Base-by-base conservation (phyloP, 2,113 vertebrate genomes). In the Galbula dea region DNA sequence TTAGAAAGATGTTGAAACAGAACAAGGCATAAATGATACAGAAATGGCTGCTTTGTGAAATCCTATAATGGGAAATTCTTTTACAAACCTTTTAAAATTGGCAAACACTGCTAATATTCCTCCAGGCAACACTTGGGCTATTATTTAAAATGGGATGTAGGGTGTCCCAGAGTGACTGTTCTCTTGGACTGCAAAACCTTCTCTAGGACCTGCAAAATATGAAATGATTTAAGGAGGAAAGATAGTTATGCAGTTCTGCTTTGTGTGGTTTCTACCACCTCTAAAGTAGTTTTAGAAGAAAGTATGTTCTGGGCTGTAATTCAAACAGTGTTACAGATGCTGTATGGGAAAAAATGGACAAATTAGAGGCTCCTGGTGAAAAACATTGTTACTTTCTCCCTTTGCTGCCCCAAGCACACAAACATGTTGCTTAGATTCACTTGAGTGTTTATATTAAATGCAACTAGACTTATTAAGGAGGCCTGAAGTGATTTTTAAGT, bases 221-320 rank as follows among this genome's bases (percentile, higher is more conserved):
- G 43, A 96, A 93, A 90, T 96, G 26, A 88, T 95, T 96, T 96
- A 94, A 93, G 85, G 59, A 95, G 49, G 72, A 91, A 93, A 86
- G 68, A 48, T 17, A 62, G 88, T 59, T 93, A 83, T 41, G 43
- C 63, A 85, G 72, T 39, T 83, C 75, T 95, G 63, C 46, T 95
- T 87, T 73, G 83, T 93, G 93, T 91, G 85, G 93, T 94, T 96
- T 93, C 92, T 66, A 51, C 91, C 89, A 27, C 82, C 54, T 80
- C 72, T 95, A 52, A 92, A 91, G 72, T 22, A 91, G 75, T 83
- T 80, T 34, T 76, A 57, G 72, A 86, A 36, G 43, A 77, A 41
- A 83, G 21, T 10, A 12, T 83, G 9, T 71, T 91, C 90, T 93
- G 88, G 90, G 59, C 79, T 83, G 63, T 83, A 74, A 88, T 88